phyloP scores from a whole-genome alignment of 2,888 invertebrate species.

The Caenorhabditis afra region DNA sequence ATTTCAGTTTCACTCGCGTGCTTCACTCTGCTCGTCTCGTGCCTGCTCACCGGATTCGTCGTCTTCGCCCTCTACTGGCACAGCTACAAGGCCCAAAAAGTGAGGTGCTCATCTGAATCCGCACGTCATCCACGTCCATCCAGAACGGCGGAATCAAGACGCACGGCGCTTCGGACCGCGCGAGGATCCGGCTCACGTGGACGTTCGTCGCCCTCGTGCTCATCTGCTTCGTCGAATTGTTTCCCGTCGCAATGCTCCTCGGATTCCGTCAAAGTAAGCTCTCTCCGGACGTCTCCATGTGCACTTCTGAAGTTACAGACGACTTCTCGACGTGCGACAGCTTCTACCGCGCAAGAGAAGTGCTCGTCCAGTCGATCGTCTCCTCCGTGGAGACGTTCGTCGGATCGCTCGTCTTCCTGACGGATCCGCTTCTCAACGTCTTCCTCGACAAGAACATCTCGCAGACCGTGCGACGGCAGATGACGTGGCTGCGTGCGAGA shows the following conservation, averaged over 20 bases:
- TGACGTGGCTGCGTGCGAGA: conserved; percentile 10
- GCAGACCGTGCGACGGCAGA: conserved; percentile 12
- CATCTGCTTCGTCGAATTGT: conserved; percentile 26
- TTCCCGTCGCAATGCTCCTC: conserved; percentile 29
- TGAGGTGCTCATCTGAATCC: no score
- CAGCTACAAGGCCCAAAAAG: conserved; percentile 22
- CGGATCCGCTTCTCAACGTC: conserved; percentile 24
- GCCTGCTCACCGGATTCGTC: conserved; percentile 23
- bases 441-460: conserved; percentile 41
- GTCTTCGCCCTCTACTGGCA: conserved; percentile 22
- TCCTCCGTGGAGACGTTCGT: conserved; percentile 20
- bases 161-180: conserved; percentile 16
- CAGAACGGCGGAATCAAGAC: conserved; percentile 28
- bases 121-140: background rate
- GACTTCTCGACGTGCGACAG: conserved; percentile 21
- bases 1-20: conserved; percentile 23
- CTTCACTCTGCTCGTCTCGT: background rate
- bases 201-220: conserved; percentile 35
- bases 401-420: conserved; percentile 24
- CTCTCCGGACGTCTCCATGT: background rate
- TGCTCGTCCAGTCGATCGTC: conserved; percentile 20
- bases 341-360: conserved; percentile 20
- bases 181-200: conserved; percentile 30
- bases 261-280: conserved; percentile 19
- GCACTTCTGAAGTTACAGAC: background rate